phyloP scores from a whole-genome alignment of 2,888 invertebrate species.

The Melinaea menophilus region DNA sequence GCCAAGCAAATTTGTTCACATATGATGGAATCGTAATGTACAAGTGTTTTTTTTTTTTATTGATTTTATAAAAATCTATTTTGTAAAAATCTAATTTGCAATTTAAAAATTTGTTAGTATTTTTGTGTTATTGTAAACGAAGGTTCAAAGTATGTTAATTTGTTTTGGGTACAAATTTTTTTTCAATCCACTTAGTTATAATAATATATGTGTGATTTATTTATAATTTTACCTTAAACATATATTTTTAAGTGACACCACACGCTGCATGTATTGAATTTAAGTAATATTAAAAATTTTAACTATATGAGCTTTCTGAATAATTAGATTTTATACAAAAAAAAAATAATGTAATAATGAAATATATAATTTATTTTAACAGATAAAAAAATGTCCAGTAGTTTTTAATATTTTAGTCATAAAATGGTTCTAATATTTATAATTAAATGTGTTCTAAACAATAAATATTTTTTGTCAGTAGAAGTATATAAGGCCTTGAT shows the following conservation, averaged over 20 bases:
- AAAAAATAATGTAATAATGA: conserved; percentile 23
- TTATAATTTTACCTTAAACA: no score
- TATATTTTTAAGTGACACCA: no score
- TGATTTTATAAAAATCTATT: no score
- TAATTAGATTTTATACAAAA: conserved; percentile 30
- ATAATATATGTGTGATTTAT: not conserved
- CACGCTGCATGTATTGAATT: no score
- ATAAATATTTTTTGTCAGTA: conserved; percentile 11
- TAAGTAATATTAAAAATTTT: not conserved
- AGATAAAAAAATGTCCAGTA: conserved; percentile 29
- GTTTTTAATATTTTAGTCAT: conserved; percentile 34
- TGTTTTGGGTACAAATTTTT: conserved; percentile 37
- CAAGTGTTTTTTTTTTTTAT: no score
- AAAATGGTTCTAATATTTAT: conserved; percentile 18
- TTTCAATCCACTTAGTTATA: no score
- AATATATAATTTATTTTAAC: conserved; percentile 23
- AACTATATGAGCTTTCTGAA: not conserved
- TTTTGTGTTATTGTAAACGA: no score
- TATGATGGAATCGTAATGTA: no score
- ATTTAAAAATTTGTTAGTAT: no score
- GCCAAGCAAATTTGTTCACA: no score
- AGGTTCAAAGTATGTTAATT: conserved; percentile 8
- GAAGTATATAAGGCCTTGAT: conserved; percentile 16
- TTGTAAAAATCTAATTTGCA: no score
- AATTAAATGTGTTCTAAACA: conserved; percentile 26